These are phyloP conservation scores for Clarias fuscus DNA, from an alignment of 2,797 vertebrate genomes.

Conservation along the genomic window DNA sequence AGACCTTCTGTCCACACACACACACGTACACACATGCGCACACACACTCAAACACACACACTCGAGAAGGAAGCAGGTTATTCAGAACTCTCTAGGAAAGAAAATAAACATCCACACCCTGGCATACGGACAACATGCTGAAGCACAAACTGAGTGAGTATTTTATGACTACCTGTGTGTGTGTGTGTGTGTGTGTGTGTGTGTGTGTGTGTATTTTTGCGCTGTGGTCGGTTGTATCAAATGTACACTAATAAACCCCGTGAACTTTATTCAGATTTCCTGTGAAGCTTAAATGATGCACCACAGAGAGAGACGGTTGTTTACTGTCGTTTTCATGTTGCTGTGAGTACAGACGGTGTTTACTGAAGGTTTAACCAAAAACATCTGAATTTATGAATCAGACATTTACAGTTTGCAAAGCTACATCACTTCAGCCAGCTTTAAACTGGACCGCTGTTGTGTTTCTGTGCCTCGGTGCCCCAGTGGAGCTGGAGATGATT, in stretches of 20 bases:
- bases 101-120: conserved; percentile 27
- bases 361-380: not conserved
- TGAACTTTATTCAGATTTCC: not conserved
- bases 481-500: not conserved
- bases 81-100: not conserved
- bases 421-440: not conserved
- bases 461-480: not conserved
- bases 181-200: not conserved
- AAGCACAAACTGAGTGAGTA: conserved; percentile 73
- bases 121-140: conserved; percentile 65
- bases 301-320: not conserved
- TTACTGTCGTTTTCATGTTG: not conserved
- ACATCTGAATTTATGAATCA: not conserved
- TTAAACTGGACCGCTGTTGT: not conserved
- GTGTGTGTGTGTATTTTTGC: conserved; percentile 20
- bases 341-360: not conserved
- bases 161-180: not conserved
- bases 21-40: not conserved
- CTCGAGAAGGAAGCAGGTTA: not conserved
- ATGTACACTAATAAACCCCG: not conserved
- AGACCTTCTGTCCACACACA: conserved; percentile 24
- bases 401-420: not conserved
- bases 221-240: not conserved
- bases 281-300: not conserved
- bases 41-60: not conserved